Base-by-base conservation (phyloP, 2,113 vertebrate genomes). In the Rutilus rutilus region DNA sequence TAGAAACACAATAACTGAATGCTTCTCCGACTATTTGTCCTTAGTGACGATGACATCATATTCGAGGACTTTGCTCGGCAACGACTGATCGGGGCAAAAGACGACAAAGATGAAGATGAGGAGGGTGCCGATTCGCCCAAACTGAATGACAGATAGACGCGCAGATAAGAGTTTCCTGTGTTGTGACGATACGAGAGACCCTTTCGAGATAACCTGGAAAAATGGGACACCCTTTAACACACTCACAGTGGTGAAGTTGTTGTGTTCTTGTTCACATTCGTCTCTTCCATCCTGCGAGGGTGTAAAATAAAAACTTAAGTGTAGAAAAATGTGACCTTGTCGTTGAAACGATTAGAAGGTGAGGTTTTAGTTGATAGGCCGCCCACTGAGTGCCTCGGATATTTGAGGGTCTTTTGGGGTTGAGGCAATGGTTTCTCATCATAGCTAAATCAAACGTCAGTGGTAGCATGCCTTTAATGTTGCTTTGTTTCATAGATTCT, bases 51-150 rank as follows among this genome's bases (percentile, higher is more conserved):
- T 4, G 98, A 99, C 95, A 97, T 99, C 86, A 96, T 99, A 60
- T 99, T 99, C 0, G 98, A 99, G 90, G 97, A 99, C 92, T 99
- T 98, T 8, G 97, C 98, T 57, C 96, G 98, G 17, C 97, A 99
- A 93, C 93, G 98, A 83, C 96, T 99, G 87, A 97, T 96, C 10
- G 97, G 96, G 2, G 94, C 96, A 59, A 97, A 97, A 87, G 96
- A 97, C 0, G 96, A 97, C 90, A 96, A 97, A 74, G 97, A 97
- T 0, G 97, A 98, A 23, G 97, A 97, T 0, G 96, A 98, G 62
- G 93, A 96, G 19, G 95, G 93, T 2, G 95, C 93, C 1, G 94
- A 96, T 88, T 96, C 96, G 0, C 96, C 97, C 0, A 94, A 95
- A 80, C 95, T 96, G 71, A 93, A 97, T 0, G 92, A 97, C 94